These are phyloP conservation scores for Vultur gryphus DNA, from an alignment of 2,797 vertebrate species.

Conservation along the genomic window DNA sequence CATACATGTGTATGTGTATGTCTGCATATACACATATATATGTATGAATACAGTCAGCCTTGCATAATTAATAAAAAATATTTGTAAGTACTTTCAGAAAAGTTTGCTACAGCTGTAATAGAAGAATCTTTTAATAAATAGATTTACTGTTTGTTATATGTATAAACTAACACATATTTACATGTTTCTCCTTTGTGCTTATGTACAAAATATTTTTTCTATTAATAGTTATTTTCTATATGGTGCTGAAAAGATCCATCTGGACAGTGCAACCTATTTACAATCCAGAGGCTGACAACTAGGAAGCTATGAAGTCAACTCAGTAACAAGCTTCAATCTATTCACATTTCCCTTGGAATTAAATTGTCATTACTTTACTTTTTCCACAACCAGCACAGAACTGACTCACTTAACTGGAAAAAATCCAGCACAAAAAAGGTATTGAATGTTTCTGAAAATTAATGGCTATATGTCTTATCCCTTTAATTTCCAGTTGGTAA, in stretches of 20 bases:
- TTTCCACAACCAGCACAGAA: neutral
- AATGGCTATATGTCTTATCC: neutral
- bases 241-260: neutral
- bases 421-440: neutral
- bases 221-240: neutral
- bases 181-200: neutral
- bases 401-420: neutral
- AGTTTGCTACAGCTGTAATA: neutral
- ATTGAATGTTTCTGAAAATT: neutral
- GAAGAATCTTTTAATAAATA: neutral
- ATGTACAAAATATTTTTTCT: neutral
- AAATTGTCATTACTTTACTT: neutral
- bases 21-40: neutral
- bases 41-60: neutral
- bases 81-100: neutral
- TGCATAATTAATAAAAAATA: neutral
- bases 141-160: neutral
- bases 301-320: neutral
- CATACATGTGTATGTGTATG: rapidly evolving
- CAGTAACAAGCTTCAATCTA: neutral
- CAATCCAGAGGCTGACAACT: neutral
- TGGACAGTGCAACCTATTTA: neutral
- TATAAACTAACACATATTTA: neutral
- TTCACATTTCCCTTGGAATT: neutral
- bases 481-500: neutral